Conservation (phyloP, 1,140 invertebrate genomes). For the Sitophilus oryzae region DNA sequence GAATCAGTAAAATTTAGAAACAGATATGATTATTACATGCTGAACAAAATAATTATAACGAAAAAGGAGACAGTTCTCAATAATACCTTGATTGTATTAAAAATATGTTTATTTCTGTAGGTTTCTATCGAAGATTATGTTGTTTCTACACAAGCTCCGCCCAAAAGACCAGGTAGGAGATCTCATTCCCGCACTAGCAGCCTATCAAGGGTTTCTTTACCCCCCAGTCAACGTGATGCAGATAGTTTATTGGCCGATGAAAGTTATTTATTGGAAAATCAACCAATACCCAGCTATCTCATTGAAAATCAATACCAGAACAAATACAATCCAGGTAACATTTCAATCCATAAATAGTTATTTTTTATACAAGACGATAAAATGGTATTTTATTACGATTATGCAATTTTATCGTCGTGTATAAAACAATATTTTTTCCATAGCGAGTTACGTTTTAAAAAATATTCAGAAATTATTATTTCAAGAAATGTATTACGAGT, state of each 20-base stretch:
- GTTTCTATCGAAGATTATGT: constrained; percentile 5
- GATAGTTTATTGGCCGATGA: constrained; percentile 12
- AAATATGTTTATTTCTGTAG: background rate
- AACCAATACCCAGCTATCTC: constrained; percentile 6
- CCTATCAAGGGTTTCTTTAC: constrained; percentile 8
- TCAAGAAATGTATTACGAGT: too few species aligned
- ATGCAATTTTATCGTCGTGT: too few species aligned
- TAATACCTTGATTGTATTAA: background rate
- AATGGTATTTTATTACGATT: too few species aligned
- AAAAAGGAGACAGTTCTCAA: too few species aligned
- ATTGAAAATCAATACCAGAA: constrained; percentile 8
- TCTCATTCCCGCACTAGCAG: constrained; percentile 14
- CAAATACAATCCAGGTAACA: background rate
- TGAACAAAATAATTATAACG: too few species aligned
- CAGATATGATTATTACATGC: too few species aligned
- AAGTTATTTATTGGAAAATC: constrained; percentile 1
- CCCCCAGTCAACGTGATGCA: constrained; percentile 5
- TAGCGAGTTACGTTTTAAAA: too few species aligned
- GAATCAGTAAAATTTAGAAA: too few species aligned
- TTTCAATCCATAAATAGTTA: too few species aligned
- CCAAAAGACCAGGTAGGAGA: constrained; percentile 7
- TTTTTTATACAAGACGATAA: too few species aligned
- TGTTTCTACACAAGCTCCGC: background rate
- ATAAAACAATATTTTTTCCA: too few species aligned
- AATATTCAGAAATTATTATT: too few species aligned